A percentile compares a stretch with the other conserved stretches of the same genome.
Conservation (phyloP, 2,113 vertebrate genomes). For the Nothobranchius kuhntae region DNA sequence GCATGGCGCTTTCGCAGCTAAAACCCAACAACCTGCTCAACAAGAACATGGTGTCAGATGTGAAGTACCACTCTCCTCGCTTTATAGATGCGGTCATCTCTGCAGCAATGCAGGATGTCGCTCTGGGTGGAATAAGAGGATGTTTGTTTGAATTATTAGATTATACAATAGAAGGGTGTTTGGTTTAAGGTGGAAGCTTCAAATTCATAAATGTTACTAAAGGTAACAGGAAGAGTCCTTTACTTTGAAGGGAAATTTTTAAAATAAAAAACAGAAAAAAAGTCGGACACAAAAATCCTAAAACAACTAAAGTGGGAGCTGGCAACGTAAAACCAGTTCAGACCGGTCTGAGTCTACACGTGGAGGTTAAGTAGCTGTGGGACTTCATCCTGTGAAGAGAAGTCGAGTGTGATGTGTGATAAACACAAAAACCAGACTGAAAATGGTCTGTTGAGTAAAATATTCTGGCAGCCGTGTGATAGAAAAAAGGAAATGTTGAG, state of each 20-base stretch:
- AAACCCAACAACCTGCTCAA: slow-evolving; percentile 14
- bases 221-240: neutral
- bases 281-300: neutral
- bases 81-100: slow-evolving; percentile 13
- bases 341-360: neutral
- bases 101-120: neutral
- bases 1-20: neutral
- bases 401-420: no score
- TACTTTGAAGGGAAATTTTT: neutral
- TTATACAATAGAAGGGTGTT: neutral
- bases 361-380: neutral
- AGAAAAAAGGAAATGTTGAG: no score
- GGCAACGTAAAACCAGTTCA: neutral
- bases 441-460: no score
- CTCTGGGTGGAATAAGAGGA: slow-evolving; percentile 18
- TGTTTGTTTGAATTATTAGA: slow-evolving; percentile 20
- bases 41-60: slow-evolving; percentile 27
- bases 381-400: no score
- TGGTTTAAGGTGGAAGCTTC: slow-evolving; percentile 1
- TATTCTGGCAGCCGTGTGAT: no score
- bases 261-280: neutral
- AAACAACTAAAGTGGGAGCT: no score
- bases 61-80: slow-evolving; percentile 44
- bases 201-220: slow-evolving; percentile 4
- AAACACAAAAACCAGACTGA: no score